Evolutionary conservation across 2,888 invertebrate species (phyloP), one percentile per base, ranked within the genome.

Genomic region (Chorisops tibialis): DNA sequence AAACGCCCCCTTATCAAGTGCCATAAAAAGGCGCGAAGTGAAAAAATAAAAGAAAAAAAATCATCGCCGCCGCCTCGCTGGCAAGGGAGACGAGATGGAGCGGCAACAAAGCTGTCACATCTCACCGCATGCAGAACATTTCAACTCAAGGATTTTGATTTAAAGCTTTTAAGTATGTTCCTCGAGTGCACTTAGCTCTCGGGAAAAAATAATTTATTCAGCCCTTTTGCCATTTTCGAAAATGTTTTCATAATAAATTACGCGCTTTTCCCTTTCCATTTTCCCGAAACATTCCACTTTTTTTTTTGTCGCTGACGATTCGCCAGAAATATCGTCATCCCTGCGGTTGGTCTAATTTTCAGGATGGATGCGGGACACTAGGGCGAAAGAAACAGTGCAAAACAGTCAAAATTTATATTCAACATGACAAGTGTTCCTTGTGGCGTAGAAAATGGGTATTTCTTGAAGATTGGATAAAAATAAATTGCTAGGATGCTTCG

Each of bases 241-340:
- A 62, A 62, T 61, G 64, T 64, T 64, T 64, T 64, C 64, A 64
- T 64, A 64, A 64, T 64, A 64, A 64, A 64, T 64, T 64, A 62
- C 41, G 62, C 48, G 52, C 39, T 24, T 49, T 50, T 22, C 52
- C 39, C 58, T 59, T 58, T 58, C 37, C 30, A n/a, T n/a, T n/a
- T n/a, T n/a, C n/a, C n/a, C n/a, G n/a, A n/a, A n/a, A n/a, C n/a
- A n/a, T n/a, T n/a, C 43, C 11, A 18, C 45, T 16, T 58, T 45
- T 22, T 50, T 50, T 37, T 37, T 37, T 7, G 9, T 9, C 21
- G n/a, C n/a, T 50, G 6, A 58, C 58, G 45, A 58, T 45, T 41
- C 24, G 52, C 38, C 6, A 30, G 30, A 30, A 30, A 39, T 39
- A 41, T 38, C 39, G 39, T 54, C 52, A 41, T 41, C 52, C 39